Evolutionary conservation across 2,113 vertebrate species (phyloP).

Genomic region (Pycnonotus jocosus): DNA sequence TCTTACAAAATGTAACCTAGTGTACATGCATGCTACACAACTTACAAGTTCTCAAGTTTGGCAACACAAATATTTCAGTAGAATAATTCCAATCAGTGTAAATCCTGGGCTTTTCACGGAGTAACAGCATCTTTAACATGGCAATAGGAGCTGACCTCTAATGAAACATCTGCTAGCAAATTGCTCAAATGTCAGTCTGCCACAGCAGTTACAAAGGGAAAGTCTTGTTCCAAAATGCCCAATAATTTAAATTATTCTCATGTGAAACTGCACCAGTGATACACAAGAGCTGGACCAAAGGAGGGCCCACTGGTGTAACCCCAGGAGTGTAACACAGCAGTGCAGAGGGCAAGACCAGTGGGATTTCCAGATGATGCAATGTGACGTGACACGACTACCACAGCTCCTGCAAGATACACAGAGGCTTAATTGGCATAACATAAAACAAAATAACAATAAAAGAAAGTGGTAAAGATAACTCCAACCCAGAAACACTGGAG

Average conservation of each 20-base stretch:
- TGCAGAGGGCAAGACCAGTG: neutral
- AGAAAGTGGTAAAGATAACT: neutral
- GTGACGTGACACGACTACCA: fast-evolving
- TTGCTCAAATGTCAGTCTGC: neutral
- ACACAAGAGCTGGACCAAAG: neutral
- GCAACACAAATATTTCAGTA: neutral
- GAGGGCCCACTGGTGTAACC: neutral
- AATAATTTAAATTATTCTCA: neutral
- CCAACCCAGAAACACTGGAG: neutral
- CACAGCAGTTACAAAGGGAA: neutral
- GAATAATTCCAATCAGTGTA: neutral
- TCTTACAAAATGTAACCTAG: neutral
- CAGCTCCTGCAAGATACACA: neutral
- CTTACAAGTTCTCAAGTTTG: neutral
- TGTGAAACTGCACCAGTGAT: neutral
- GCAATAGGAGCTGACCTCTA: neutral
- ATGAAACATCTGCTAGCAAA: neutral
- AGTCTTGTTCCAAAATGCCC: neutral
- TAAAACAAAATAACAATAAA: neutral
- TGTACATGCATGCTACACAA: neutral
- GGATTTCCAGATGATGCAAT: neutral
- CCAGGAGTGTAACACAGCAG: neutral
- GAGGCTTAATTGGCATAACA: neutral
- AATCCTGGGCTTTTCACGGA: neutral
- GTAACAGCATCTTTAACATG: neutral